phyloP scores from a whole-genome alignment of 2,888 invertebrate species.

The Lepidocyrtinus sp. region DNA sequence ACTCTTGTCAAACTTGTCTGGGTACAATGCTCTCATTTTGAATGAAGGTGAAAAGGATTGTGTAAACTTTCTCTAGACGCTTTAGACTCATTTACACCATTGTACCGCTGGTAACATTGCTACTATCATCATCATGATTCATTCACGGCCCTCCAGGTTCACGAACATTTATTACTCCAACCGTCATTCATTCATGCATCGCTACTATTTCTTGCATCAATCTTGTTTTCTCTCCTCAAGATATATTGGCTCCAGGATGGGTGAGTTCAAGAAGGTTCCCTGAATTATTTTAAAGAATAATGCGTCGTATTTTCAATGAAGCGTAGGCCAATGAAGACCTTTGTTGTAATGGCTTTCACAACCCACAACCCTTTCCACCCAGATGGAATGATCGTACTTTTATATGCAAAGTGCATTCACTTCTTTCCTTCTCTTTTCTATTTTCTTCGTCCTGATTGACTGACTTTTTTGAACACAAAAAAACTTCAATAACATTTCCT shows the following conservation, averaged over 20 bases:
- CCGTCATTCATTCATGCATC: conserved; percentile 56
- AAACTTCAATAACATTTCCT: conserved; percentile 39
- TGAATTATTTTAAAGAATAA: not conserved
- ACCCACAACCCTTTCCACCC: conserved; percentile 40
- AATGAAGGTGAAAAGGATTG: not conserved
- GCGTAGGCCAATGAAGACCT: too few species aligned
- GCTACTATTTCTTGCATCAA: conserved; percentile 36
- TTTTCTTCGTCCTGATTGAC: not conserved
- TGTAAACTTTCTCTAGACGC: not conserved
- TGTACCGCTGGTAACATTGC: too few species aligned
- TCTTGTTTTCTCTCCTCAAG: conserved; percentile 35
- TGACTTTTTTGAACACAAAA: conserved; percentile 6
- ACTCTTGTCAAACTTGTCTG: not conserved
- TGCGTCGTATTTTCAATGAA: not conserved
- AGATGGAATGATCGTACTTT: conserved; percentile 47
- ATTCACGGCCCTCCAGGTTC: too few species aligned
- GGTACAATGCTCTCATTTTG: not conserved
- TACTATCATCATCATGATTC: too few species aligned
- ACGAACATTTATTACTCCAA: conserved; percentile 46
- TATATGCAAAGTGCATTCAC: conserved; percentile 42
- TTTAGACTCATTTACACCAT: conserved; percentile 4
- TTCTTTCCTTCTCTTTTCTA: conserved; percentile 4
- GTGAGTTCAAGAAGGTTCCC: conserved; percentile 21
- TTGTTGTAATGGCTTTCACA: too few species aligned
- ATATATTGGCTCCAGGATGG: conserved; percentile 4